phyloP scores from a whole-genome alignment of 2,888 invertebrate species.

The Cheilosia urbana region DNA sequence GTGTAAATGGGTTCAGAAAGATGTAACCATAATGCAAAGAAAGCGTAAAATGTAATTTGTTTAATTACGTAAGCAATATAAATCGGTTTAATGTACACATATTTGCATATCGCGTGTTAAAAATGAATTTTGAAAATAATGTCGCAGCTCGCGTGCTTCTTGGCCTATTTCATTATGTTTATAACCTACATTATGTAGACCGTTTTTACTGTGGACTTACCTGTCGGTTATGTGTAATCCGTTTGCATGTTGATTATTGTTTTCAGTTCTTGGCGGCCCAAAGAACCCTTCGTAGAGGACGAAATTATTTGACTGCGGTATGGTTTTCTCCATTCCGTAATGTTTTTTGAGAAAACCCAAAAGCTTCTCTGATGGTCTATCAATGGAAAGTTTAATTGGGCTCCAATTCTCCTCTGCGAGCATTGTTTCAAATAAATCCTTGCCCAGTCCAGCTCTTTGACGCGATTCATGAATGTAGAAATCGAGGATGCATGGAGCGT shows the following conservation, averaged over 20 bases:
- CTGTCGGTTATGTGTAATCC: constrained; percentile 82
- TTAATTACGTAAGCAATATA: not conserved
- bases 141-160: constrained; percentile 29
- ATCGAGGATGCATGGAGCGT: constrained; percentile 95
- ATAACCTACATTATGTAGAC: constrained; percentile 8
- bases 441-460: constrained; percentile 94
- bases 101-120: constrained; percentile 45
- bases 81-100: not conserved
- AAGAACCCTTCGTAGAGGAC: constrained; percentile 94
- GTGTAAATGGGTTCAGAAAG: not conserved
- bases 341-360: constrained; percentile 93
- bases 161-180: constrained; percentile 15
- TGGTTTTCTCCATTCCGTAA: constrained; percentile 87
- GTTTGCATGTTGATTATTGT: constrained; percentile 77
- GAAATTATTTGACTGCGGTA: constrained; percentile 94
- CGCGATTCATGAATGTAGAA: constrained; percentile 94
- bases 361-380: constrained; percentile 96
- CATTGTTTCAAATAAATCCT: constrained; percentile 94
- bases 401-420: constrained; percentile 88
- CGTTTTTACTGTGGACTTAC: constrained; percentile 77
- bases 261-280: constrained; percentile 77
- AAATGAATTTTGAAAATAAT: constrained; percentile 36
- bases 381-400: constrained; percentile 93
- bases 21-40: constrained; percentile 15
- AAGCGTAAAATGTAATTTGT: constrained; percentile 6